phyloP scores from a whole-genome alignment of 2,888 invertebrate species.

The Idaea aversata region DNA sequence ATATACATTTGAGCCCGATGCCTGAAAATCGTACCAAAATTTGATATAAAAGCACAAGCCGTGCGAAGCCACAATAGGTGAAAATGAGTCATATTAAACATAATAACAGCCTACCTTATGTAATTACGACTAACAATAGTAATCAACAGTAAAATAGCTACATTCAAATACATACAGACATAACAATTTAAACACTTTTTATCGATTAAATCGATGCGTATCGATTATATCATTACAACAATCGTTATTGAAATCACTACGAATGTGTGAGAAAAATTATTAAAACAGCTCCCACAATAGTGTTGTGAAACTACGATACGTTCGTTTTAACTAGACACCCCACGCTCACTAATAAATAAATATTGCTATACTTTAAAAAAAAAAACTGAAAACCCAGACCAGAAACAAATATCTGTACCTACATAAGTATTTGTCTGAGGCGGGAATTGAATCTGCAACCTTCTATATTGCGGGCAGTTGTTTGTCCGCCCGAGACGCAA shows the following conservation, averaged over 20 bases:
- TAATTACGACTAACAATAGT: background rate
- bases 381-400: too few species aligned
- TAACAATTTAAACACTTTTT: background rate
- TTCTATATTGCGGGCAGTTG: too few species aligned
- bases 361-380: background rate
- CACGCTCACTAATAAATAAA: background rate
- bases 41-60: too few species aligned
- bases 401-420: too few species aligned
- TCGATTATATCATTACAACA: constrained; percentile 3
- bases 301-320: background rate
- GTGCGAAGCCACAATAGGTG: background rate
- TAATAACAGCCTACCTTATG: background rate
- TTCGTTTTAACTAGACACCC: background rate
- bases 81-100: background rate
- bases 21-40: too few species aligned
- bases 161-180: background rate
- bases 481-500: too few species aligned
- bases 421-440: too few species aligned
- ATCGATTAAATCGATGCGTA: constrained; percentile 1
- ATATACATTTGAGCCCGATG: too few species aligned
- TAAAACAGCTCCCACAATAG: constrained; percentile 18
- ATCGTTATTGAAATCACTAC: constrained; percentile 3
- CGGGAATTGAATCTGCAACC: too few species aligned
- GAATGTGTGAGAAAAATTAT: constrained; percentile 18
- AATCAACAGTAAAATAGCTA: background rate